Evolutionary conservation across 1,140 invertebrate genomes (phyloP).

Genomic region (Platyura marginata): DNA sequence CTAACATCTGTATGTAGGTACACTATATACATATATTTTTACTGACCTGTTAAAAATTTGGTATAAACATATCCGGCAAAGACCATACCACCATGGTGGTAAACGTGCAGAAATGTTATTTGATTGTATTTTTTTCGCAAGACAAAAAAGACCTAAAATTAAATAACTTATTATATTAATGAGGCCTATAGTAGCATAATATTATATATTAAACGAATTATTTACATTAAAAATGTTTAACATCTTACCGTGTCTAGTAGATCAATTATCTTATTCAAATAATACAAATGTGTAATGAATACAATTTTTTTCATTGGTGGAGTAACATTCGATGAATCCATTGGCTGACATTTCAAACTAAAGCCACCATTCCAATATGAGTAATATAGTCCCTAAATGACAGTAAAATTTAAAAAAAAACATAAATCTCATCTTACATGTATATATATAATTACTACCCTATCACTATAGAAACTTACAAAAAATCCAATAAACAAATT

Average conservation of each 20-base stretch:
- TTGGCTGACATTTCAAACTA: background rate
- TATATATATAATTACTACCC: too few relatives aligned
- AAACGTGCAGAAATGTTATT: constrained; percentile 58
- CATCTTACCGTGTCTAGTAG: constrained; percentile 31
- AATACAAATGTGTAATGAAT: constrained; percentile 17
- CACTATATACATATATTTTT: constrained; percentile 8
- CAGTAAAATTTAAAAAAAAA: too few relatives aligned
- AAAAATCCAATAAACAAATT: too few relatives aligned
- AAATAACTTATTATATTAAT: background rate
- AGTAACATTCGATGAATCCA: background rate
- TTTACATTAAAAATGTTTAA: background rate
- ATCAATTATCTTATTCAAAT: constrained; percentile 29
- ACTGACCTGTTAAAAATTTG: background rate
- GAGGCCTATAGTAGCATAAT: background rate
- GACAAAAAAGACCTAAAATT: constrained; percentile 40
- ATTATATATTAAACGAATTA: background rate
- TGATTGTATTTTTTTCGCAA: constrained; percentile 58
- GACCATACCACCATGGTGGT: constrained; percentile 54
- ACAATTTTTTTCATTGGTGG: background rate
- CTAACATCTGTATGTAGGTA: constrained; percentile 9
- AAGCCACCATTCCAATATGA: background rate
- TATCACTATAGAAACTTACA: too few relatives aligned
- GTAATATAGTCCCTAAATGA: background rate
- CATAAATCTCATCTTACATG: too few relatives aligned
- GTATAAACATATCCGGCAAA: constrained; percentile 5